Base-by-base conservation (phyloP, 1,140 invertebrate genomes). In the Habropoda laboriosa region DNA sequence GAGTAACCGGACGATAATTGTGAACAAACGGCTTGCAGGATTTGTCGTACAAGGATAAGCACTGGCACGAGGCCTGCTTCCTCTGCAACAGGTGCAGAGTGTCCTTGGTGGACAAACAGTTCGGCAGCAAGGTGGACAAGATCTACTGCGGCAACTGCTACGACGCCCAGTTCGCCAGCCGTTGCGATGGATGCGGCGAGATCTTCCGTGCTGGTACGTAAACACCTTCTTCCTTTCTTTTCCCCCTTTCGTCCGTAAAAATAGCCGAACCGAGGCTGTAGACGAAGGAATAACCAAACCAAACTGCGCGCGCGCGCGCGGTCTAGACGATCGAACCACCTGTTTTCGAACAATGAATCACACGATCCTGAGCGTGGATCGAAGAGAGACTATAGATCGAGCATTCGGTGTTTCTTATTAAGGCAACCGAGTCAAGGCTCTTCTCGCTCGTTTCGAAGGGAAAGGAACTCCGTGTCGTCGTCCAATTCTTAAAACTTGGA, bases 71-170 rank as follows among this genome's bases (percentile, higher is more conserved):
- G 94, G 96, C 97, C 53, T 99, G 99, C 92, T 99, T 99, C 96
- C 95, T 99, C 88, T 99, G 99, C 95, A 96, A 96, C 93, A 99
- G 98, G 94, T 99, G 99, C 94, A 96, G 98, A 92, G 96, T 98
- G 85, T 99, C 98, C 64, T 95, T 99, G 90, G 99, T 99, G 70
- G 99, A 99, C 94, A 99, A 99, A 94, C 99, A 99, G 91, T 99
- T 99, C 92, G 99, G 99, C 86, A 98, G 98, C 89, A 99, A 99
- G 93, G 95, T 96, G 82, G 97, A 98, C 92, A 98, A 98, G 94
- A 99, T 99, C 93, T 99, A 99, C 94, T 99, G 99, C 93, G 98
- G 98, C 83, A 98, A 98, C 92, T 99, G 99, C 93, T 99, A 99
- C 91, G 99, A 99, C 93, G 96, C 98, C 82, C 98, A 99, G 93